A percentile compares a stretch with the other conserved stretches of the same genome.
Conservation (phyloP, 1,140 invertebrate genomes). For the Drosophila nebulosa region DNA sequence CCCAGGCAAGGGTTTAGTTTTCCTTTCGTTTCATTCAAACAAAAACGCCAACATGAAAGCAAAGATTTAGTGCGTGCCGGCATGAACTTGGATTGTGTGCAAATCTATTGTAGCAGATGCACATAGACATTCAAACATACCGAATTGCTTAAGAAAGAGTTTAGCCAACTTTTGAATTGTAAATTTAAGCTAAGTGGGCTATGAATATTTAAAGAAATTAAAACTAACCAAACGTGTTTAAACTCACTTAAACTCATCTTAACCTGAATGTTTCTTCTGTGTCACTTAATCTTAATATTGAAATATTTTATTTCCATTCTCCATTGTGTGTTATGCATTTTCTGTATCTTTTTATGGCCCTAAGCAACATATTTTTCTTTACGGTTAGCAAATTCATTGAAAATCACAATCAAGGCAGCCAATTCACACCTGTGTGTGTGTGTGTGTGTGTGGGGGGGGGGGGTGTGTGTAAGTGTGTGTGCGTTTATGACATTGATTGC, state of each 20-base stretch:
- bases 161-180: slow-evolving; percentile 22
- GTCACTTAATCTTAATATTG: slow-evolving; percentile 4
- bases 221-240: too few relatives aligned
- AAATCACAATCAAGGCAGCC: slow-evolving; percentile 61
- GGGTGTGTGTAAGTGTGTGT: slow-evolving; percentile 13
- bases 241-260: not conserved
- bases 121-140: slow-evolving; percentile 14
- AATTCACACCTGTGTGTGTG: slow-evolving; percentile 55
- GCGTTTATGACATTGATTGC: slow-evolving; percentile 76
- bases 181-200: slow-evolving; percentile 23
- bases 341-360: not conserved
- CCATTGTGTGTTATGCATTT: not conserved
- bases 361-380: slow-evolving; percentile 46
- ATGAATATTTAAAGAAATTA: slow-evolving; percentile 47
- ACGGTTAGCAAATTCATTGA: slow-evolving; percentile 52
- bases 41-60: slow-evolving; percentile 71
- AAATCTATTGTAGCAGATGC: slow-evolving; percentile 54
- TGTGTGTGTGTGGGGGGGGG: too few relatives aligned
- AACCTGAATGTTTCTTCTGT: not conserved
- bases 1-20: slow-evolving; percentile 46
- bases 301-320: not conserved
- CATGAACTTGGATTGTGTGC: slow-evolving; percentile 65
- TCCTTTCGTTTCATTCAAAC: slow-evolving; percentile 36
- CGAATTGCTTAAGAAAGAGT: slow-evolving; percentile 44
- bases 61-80: slow-evolving; percentile 76